Percentiles rank a stretch among this genome's conserved stretches.
Conservation (phyloP, 1,140 invertebrate genomes). For the Anoplolepis gracilipes region DNA sequence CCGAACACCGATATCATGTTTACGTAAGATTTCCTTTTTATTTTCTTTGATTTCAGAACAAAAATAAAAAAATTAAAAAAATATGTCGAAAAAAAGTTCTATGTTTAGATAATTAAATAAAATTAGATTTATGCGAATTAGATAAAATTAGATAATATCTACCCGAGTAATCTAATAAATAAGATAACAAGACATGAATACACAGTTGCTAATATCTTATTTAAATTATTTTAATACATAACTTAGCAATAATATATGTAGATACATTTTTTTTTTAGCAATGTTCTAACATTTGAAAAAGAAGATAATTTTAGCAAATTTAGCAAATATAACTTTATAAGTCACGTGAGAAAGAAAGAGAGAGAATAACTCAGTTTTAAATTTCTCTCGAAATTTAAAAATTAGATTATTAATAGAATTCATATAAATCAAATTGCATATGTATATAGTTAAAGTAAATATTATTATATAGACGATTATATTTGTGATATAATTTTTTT, state of each 20-base stretch:
- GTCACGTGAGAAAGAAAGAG: neutral
- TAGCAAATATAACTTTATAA: neutral
- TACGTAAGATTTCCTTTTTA: neutral
- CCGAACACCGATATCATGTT: neutral
- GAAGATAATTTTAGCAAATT: neutral
- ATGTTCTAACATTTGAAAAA: neutral
- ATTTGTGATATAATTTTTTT: neutral
- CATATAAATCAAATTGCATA: neutral
- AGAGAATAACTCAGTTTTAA: too few relatives aligned
- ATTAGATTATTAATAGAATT: neutral
- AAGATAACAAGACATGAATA: too few relatives aligned
- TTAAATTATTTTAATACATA: too few relatives aligned
- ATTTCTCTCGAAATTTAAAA: neutral
- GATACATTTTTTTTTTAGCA: neutral
- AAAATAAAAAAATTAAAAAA: neutral
- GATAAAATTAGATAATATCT: neutral
- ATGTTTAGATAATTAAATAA: too few relatives aligned
- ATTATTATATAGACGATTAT: neutral
- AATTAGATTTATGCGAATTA: too few relatives aligned
- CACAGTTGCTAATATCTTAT: too few relatives aligned
- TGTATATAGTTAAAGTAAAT: neutral
- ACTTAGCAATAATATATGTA: neutral
- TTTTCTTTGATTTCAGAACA: neutral
- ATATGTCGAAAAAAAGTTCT: neutral
- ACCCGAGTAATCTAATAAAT: neutral